Base-by-base conservation (phyloP, 2,888 invertebrate genomes). In the Dasysyrphus albostriatus region DNA sequence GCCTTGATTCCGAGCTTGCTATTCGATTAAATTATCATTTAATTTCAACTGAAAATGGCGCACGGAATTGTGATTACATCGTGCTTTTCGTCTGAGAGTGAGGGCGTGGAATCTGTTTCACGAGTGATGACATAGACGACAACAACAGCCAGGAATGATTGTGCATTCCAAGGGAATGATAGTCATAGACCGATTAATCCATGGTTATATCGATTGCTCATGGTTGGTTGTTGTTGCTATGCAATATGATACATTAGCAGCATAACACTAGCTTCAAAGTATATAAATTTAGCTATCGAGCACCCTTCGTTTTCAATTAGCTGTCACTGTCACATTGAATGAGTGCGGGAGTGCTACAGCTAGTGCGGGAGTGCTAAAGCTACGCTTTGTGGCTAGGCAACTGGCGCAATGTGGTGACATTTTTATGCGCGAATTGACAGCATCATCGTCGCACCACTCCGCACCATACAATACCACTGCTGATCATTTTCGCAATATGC, bases 391-490 rank as follows among this genome's bases (percentile, higher is more conserved):
- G 58, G 34, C 19, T 80, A 67, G 42, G 67, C 65, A 54, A 79
- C 84, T 76, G 65, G 77, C 77, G 73, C 61, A 77, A 70, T 81
- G 81, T 85, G 81, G 69, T 85, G 85, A 85, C 81, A 85, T 85
- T 85, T 85, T 70, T 85, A 85, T 85, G 85, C 85, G 81, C 73
- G 37, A 85, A 85, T 47, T 85, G 85, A 85, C 85, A 85, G 77
- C 65, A 49, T 42, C 63, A 73, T 37, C 24, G 54, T 65, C 24
- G 9, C 34, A 16, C 32, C 10, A 0, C 42, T n/a, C 67, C 10
- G 1, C 9, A 12, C 9, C 65, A 63, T 19, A 24, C 24, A 24
- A 24, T 24, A 24, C 3, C 67, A 24, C 63, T 65, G 59, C 63
- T 67, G 70, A 75, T 80, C 51, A 73, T 32, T 58, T 42, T 58